phyloP scores from a whole-genome alignment of 2,888 invertebrate genomes.

The Eupithecia centaureata region DNA sequence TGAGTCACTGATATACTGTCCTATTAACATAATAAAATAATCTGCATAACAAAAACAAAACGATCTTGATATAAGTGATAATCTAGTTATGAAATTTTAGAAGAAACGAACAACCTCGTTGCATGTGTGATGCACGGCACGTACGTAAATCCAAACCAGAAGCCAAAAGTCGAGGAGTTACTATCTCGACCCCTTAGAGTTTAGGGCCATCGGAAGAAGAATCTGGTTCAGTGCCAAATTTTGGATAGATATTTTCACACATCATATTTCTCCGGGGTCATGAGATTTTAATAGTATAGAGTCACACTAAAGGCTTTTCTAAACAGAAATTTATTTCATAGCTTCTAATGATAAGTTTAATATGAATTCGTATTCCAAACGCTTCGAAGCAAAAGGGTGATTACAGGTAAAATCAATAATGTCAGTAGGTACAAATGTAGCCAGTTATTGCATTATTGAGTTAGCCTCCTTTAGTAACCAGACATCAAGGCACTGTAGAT shows the following conservation, averaged over 20 bases:
- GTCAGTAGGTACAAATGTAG: background rate
- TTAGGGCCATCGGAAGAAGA: constrained; percentile 3
- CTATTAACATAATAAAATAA: constrained; percentile 35
- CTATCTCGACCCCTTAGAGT: background rate
- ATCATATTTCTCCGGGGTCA: background rate
- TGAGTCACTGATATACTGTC: constrained; percentile 40
- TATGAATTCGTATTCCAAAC: background rate
- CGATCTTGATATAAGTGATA: background rate
- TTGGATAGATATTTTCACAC: background rate
- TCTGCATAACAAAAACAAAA: constrained; percentile 18
- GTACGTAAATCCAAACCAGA: background rate
- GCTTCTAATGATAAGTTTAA: background rate
- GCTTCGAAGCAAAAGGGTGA: background rate
- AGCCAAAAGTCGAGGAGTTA: background rate
- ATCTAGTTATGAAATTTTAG: background rate
- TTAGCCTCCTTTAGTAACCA: background rate
- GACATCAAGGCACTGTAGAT: background rate
- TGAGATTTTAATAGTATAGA: background rate
- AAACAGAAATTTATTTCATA: background rate
- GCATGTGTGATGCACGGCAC: background rate
- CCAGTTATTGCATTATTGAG: background rate
- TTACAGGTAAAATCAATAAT: constrained; percentile 1
- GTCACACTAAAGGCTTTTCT: background rate
- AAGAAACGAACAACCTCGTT: background rate
- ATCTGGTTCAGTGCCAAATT: background rate